These are phyloP conservation scores for Scomber japonicus DNA, from an alignment of 2,113 vertebrate species.

Conservation along the genomic window DNA sequence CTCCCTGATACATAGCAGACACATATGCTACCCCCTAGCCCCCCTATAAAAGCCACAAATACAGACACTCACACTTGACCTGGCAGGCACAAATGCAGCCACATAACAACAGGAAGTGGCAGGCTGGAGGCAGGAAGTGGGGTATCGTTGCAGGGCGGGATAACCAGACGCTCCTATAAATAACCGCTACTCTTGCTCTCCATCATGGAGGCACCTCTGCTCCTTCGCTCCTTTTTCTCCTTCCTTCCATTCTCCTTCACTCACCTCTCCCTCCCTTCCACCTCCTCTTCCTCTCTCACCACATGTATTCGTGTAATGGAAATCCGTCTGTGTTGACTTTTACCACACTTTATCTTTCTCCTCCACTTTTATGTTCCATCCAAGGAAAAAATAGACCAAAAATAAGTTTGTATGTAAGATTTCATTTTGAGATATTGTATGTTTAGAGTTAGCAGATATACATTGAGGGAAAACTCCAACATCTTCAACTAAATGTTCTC, in stretches of 20 bases:
- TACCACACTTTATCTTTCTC: slow-evolving; percentile 20
- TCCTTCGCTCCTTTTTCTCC: slow-evolving; percentile 56
- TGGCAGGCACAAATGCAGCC: slow-evolving; percentile 9
- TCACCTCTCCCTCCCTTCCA: slow-evolving; percentile 47
- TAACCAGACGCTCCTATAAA: slow-evolving; percentile 73
- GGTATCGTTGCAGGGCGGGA: slow-evolving; percentile 41
- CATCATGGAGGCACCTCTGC: slow-evolving; percentile 40
- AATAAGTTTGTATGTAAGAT: background rate
- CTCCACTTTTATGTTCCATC: background rate
- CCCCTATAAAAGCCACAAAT: background rate
- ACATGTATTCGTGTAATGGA: slow-evolving; percentile 31
- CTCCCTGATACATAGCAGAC: slow-evolving; percentile 9
- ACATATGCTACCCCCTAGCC: background rate
- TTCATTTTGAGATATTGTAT: background rate
- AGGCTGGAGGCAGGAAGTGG: slow-evolving; percentile 71
- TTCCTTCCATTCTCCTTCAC: slow-evolving; percentile 28
- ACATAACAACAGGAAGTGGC: slow-evolving; percentile 78
- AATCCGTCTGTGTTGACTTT: slow-evolving; percentile 35
- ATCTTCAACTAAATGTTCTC: background rate
- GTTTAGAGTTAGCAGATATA: background rate
- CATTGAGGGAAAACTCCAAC: background rate
- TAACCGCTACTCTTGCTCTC: slow-evolving; percentile 27
- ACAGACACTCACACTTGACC: slow-evolving; percentile 42
- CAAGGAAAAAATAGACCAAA: background rate
- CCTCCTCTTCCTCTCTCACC: slow-evolving; percentile 48